These are phyloP conservation scores for Benthosema pterotum DNA, from an alignment of 2,797 vertebrate species.

Conservation along the genomic window DNA sequence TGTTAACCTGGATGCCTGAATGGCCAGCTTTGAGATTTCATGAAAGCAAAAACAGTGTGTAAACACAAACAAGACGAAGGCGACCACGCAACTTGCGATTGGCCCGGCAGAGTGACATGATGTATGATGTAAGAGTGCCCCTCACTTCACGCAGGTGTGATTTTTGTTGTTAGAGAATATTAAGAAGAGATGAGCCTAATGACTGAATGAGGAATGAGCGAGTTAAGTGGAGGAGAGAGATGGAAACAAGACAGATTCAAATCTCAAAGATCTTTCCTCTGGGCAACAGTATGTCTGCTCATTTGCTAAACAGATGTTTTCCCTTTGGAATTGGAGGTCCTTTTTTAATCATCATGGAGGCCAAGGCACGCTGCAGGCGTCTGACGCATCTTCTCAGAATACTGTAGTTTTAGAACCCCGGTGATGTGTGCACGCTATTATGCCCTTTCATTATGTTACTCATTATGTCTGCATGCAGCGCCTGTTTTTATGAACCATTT, in stretches of 20 bases:
- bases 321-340: conserved; percentile 37
- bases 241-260: conserved; percentile 42
- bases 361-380: conserved; percentile 45
- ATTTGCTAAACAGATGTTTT: conserved; percentile 71
- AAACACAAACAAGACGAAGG: too few species aligned
- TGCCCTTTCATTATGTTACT: conserved; percentile 38
- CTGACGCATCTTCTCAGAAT: conserved; percentile 42
- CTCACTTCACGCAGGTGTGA: too few species aligned
- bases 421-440: conserved; percentile 25
- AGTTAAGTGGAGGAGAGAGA: conserved; percentile 4
- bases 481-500: conserved; percentile 20
- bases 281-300: conserved; percentile 53
- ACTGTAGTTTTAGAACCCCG: conserved; percentile 24
- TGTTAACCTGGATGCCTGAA: too few species aligned
- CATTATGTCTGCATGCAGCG: conserved; percentile 7
- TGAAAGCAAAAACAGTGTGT: too few species aligned
- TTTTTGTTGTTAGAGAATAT: too few species aligned
- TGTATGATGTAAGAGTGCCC: too few species aligned
- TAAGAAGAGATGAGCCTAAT: too few species aligned
- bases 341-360: conserved; percentile 56
- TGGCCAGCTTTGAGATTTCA: too few species aligned
- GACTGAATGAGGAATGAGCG: too few species aligned
- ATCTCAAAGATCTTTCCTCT: conserved; percentile 62
- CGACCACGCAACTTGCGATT: too few species aligned
- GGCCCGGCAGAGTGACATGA: too few species aligned